A percentile compares a stretch with the other conserved stretches of the same genome.
Conservation (phyloP, 2,888 invertebrate species). For the Drosophila mayaguana region DNA sequence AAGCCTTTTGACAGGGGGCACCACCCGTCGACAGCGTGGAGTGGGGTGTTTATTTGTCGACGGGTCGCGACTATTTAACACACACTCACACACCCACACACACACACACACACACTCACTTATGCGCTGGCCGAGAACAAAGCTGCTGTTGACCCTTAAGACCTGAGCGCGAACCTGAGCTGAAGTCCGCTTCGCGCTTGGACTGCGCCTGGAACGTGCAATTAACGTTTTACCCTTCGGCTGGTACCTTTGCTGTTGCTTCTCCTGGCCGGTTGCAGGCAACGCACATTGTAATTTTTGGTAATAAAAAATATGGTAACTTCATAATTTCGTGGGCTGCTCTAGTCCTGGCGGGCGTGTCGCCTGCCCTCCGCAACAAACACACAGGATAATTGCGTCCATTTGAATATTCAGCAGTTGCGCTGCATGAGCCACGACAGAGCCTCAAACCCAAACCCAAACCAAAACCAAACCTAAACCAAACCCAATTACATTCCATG, state of each 20-base stretch:
- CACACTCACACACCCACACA: constrained; percentile 29
- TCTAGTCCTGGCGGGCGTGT: constrained; percentile 48
- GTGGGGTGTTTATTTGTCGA: constrained; percentile 76
- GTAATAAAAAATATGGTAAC: constrained; percentile 75
- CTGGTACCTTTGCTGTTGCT: constrained; percentile 32
- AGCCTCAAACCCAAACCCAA: too few relatives aligned
- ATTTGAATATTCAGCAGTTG: constrained; percentile 64
- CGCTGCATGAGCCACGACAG: neutral
- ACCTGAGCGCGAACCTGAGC: neutral
- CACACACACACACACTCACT: constrained; percentile 17
- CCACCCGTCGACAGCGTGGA: constrained; percentile 14
- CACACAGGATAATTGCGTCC: constrained; percentile 62
- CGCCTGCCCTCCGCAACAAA: constrained; percentile 29
- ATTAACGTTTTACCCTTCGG: constrained; percentile 44
- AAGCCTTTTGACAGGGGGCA: neutral
- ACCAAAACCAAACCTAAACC: neutral
- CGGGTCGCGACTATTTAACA: constrained; percentile 52
- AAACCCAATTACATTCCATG: constrained; percentile 7
- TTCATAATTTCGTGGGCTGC: constrained; percentile 69
- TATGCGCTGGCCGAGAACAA: constrained; percentile 44
- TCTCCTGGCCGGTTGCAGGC: constrained; percentile 35
- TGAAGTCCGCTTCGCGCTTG: neutral
- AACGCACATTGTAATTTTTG: constrained; percentile 79
- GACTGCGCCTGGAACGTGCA: constrained; percentile 32
- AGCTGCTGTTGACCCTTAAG: constrained; percentile 64